Conservation (phyloP, 2,113 vertebrate species). For the Nibea albiflora region DNA sequence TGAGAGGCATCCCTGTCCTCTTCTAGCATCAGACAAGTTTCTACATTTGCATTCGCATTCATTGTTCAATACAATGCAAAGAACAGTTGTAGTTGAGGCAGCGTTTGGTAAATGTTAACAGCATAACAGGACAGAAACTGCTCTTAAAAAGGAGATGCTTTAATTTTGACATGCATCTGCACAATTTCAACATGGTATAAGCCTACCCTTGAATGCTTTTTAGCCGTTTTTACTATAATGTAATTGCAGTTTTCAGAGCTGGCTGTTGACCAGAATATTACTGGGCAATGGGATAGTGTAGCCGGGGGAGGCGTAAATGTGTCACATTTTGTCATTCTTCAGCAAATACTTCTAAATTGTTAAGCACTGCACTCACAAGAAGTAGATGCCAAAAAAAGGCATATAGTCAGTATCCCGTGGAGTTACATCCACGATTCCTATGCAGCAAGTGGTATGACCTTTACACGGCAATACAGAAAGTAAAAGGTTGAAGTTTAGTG, state of each 20-base stretch:
- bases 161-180: neutral
- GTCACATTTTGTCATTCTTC: neutral
- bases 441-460: too few species aligned
- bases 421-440: too few species aligned
- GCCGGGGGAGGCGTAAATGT: neutral
- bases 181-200: too few species aligned
- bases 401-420: neutral
- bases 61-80: constrained; percentile 8
- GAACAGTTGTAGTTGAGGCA: neutral
- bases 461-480: too few species aligned
- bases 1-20: constrained; percentile 15
- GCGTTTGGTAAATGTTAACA: constrained; percentile 16
- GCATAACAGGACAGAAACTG: neutral
- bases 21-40: constrained; percentile 1
- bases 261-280: too few species aligned
- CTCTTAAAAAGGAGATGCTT: neutral
- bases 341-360: neutral
- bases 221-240: too few species aligned
- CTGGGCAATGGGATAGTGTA: too few species aligned
- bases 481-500: too few species aligned
- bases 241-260: neutral
- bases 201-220: too few species aligned
- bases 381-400: neutral
- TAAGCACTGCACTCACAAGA: too few species aligned
- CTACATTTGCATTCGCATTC: constrained; percentile 10